Base-by-base conservation (phyloP, 2,888 invertebrate species). In the Acleris emargana region DNA sequence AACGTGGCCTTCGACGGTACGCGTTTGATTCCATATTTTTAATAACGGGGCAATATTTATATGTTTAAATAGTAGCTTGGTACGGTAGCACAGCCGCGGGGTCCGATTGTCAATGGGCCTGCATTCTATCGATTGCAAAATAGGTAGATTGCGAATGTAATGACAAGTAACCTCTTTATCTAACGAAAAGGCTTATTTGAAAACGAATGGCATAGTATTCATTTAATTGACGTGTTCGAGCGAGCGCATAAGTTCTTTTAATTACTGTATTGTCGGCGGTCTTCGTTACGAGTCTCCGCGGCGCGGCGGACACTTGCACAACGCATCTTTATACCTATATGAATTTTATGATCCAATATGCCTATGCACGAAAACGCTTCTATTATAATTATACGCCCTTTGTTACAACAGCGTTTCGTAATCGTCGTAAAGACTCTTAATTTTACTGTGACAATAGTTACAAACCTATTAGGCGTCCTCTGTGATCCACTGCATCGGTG, bases 61-160 rank as follows among this genome's bases (percentile, higher is more conserved):
- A 72, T 72, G 69, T 74, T 76, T 69, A 75, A 70, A 73, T 74
- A 72, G 72, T 71, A 59, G 66, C 43, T 45, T 45, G 5, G 45
- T 52, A 3, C 32, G 20, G 49, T 32, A 58, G 68, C 62, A 51
- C 62, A 62, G 77, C 82, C 78, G 58, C 73, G 58, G 77, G 81
- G 75, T 69, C 49, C 70, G 73, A 77, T 81, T 77, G 78, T 77
- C 79, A 80, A 80, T 80, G 74, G 73, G 71, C 43, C 67, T n/a
- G 18, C 58, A 55, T 58, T 58, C 58, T 47, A 28, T 20, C 16
- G 47, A 49, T 58, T 58, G 49, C 58, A 13, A 58, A 58, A 58
- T 25, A 17, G n/a, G n/a, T n/a, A n/a, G 13, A 22, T 53, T 32
- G 58, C 58, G 49, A 49, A 58, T 49, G 32, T 58, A 58, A 58